Conservation (phyloP, 2,888 invertebrate species). For the Melinaea marsaeus region DNA sequence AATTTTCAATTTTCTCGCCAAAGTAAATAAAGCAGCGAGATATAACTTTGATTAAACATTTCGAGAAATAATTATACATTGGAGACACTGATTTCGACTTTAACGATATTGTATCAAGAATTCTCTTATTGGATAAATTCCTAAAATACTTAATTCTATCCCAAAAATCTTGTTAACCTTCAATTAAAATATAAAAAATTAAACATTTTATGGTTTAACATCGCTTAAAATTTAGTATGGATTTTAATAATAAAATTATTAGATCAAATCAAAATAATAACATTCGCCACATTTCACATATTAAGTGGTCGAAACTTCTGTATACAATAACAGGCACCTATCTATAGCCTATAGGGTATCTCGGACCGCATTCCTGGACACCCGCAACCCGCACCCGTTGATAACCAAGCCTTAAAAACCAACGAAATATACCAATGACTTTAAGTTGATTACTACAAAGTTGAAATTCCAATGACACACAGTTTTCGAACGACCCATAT, state of each 20-base stretch:
- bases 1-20: too few relatives aligned
- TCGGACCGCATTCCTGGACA: slow-evolving; percentile 71
- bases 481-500: slow-evolving; percentile 13
- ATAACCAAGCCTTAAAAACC: slow-evolving; percentile 33
- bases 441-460: slow-evolving; percentile 30
- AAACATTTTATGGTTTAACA: neutral
- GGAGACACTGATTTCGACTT: too few relatives aligned
- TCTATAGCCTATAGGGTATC: slow-evolving; percentile 67
- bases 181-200: neutral
- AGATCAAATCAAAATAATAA: neutral
- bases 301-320: slow-evolving; percentile 41
- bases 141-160: neutral
- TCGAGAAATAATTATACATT: too few relatives aligned
- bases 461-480: slow-evolving; percentile 29
- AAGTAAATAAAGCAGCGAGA: too few relatives aligned
- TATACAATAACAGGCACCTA: slow-evolving; percentile 54
- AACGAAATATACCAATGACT: slow-evolving; percentile 11
- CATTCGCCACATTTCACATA: slow-evolving; percentile 8
- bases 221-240: too few relatives aligned
- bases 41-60: too few relatives aligned
- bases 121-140: slow-evolving; percentile 4
- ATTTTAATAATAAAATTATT: too few relatives aligned
- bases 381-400: slow-evolving; percentile 46
- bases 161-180: neutral
- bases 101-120: too few relatives aligned